Conservation (phyloP, 2,888 invertebrate species). For the Rhamnusium bicolor region DNA sequence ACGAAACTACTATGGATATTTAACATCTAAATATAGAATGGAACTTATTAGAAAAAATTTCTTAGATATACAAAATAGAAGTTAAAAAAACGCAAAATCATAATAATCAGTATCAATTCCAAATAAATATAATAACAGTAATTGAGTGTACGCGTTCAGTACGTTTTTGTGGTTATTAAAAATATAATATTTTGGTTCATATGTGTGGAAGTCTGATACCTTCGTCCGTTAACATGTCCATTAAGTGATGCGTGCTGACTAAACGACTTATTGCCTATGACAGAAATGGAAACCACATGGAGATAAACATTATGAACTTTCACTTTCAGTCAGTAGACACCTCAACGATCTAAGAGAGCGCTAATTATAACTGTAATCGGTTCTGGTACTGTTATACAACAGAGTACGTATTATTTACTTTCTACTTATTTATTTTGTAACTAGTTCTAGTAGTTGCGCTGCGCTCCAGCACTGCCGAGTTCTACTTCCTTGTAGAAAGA, state of each 20-base stretch:
- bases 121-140: neutral
- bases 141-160: too few relatives aligned
- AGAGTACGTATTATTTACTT: slow-evolving; percentile 13
- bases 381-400: slow-evolving; percentile 25
- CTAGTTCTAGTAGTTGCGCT: neutral
- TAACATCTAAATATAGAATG: slow-evolving; percentile 30
- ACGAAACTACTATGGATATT: slow-evolving; percentile 26
- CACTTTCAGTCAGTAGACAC: slow-evolving; percentile 29
- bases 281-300: slow-evolving; percentile 23
- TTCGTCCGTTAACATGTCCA: too few relatives aligned
- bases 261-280: neutral
- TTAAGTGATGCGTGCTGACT: neutral
- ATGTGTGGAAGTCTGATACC: too few relatives aligned
- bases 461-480: neutral
- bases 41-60: neutral
- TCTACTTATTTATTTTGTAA: slow-evolving; percentile 17
- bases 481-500: neutral
- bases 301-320: slow-evolving; percentile 21
- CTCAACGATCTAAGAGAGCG: slow-evolving; percentile 1
- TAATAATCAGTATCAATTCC: neutral
- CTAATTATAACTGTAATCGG: slow-evolving; percentile 27
- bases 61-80: neutral
- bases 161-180: too few relatives aligned
- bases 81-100: neutral
- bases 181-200: too few relatives aligned